Percentiles rank a stretch among this genome's conserved stretches.
Conservation (phyloP, 2,113 vertebrate species). For the Cynoglossus semilaevis region DNA sequence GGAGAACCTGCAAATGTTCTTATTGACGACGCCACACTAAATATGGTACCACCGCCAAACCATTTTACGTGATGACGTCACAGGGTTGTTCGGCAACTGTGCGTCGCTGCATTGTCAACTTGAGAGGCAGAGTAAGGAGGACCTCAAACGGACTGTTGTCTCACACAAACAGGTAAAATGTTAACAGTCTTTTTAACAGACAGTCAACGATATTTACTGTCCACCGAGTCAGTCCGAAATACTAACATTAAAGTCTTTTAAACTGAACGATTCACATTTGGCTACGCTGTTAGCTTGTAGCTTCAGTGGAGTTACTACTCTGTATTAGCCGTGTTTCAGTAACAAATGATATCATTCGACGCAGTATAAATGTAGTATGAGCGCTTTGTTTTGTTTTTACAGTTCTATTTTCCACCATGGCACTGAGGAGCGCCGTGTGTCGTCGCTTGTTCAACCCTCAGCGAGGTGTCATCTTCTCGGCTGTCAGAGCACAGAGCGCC, state of each 20-base stretch:
- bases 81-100: conserved; percentile 21
- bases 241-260: too few relatives aligned
- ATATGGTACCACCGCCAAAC: neutral
- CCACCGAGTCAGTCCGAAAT: neutral
- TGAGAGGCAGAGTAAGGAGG: neutral
- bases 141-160: neutral
- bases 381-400: too few relatives aligned
- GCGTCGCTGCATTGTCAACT: neutral
- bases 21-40: neutral
- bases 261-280: too few relatives aligned
- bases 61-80: conserved; percentile 53
- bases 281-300: conserved; percentile 35
- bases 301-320: conserved; percentile 5
- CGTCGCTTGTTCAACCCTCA: conserved; percentile 59
- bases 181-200: too few relatives aligned
- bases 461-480: conserved; percentile 44
- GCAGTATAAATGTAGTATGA: too few relatives aligned
- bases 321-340: too few relatives aligned
- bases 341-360: too few relatives aligned
- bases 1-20: neutral
- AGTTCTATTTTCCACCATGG: conserved; percentile 71
- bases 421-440: conserved; percentile 59
- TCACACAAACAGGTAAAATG: conserved; percentile 22
- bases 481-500: conserved; percentile 60
- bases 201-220: too few relatives aligned